Evolutionary conservation across 1,140 invertebrate genomes (phyloP).

Genomic region (Neocloeon triangulifer): DNA sequence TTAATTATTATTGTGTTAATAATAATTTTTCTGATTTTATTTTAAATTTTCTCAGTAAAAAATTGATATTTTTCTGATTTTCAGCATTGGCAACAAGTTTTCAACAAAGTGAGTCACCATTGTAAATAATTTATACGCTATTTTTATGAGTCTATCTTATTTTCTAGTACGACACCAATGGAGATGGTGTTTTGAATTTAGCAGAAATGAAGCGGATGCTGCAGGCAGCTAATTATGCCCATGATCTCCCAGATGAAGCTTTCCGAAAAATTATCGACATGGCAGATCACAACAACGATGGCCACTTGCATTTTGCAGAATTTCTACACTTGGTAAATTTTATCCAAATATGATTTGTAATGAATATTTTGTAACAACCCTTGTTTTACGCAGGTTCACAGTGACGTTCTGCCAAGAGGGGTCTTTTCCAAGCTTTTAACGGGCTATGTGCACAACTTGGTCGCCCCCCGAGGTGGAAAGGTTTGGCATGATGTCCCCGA

Average conservation of each 20-base stretch:
- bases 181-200: conserved; percentile 46
- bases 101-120: conserved; percentile 4
- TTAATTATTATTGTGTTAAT: too few species aligned
- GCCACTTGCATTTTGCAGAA: conserved; percentile 49
- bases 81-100: conserved; percentile 21
- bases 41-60: too few species aligned
- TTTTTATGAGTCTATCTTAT: conserved; percentile 5
- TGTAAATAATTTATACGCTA: not conserved
- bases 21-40: too few species aligned
- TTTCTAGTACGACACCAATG: conserved; percentile 47
- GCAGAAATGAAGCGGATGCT: conserved; percentile 42
- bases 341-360: not conserved
- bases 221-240: conserved; percentile 30
- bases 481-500: conserved; percentile 30
- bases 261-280: conserved; percentile 42
- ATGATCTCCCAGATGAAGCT: conserved; percentile 46
- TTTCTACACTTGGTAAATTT: conserved; percentile 52
- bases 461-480: conserved; percentile 10
- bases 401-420: conserved; percentile 9
- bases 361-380: conserved; percentile 13
- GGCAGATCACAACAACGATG: conserved; percentile 46
- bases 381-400: conserved; percentile 18
- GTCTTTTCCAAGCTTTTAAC: not conserved
- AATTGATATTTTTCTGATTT: conserved; percentile 10
- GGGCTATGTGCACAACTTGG: conserved; percentile 6